These are phyloP conservation scores for Acanthurus tractus DNA, from an alignment of 2,797 vertebrate species.

Conservation along the genomic window DNA sequence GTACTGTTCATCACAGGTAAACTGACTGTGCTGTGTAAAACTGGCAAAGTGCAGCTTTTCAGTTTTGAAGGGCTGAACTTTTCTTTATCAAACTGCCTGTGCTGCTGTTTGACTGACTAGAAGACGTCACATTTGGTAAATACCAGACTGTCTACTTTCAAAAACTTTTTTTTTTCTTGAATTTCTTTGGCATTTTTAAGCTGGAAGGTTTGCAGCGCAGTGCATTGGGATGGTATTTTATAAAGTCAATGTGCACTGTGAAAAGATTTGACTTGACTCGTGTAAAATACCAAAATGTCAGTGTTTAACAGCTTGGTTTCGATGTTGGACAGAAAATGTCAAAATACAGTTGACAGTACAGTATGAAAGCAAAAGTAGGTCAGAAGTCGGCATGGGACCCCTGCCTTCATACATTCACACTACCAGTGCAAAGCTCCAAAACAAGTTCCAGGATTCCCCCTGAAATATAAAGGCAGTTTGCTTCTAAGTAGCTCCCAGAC, in stretches of 20 bases:
- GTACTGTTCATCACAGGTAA: neutral
- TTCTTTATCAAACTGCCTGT: neutral
- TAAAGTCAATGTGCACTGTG: constrained; percentile 24
- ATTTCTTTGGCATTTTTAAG: neutral
- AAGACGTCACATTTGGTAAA: neutral
- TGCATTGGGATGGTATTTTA: neutral
- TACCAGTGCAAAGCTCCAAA: constrained; percentile 33
- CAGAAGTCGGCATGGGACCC: constrained; percentile 45
- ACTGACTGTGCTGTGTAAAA: neutral
- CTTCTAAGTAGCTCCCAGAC: constrained; percentile 36
- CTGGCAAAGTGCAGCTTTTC: neutral
- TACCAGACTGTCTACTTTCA: neutral
- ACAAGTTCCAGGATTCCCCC: constrained; percentile 34
- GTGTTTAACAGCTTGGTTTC: constrained; percentile 52
- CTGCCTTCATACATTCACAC: constrained; percentile 50
- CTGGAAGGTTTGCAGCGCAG: constrained; percentile 5
- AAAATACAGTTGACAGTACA: constrained; percentile 45
- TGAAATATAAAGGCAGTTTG: constrained; percentile 16
- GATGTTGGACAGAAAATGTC: constrained; percentile 62
- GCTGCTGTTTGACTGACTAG: neutral
- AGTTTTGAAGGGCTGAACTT: neutral
- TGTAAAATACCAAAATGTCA: constrained; percentile 48
- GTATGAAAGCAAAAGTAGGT: constrained; percentile 48
- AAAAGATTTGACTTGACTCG: constrained; percentile 59
- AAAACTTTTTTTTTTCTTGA: neutral